Conservation (phyloP, 1,140 invertebrate species). For the Polyergus mexicanus region DNA sequence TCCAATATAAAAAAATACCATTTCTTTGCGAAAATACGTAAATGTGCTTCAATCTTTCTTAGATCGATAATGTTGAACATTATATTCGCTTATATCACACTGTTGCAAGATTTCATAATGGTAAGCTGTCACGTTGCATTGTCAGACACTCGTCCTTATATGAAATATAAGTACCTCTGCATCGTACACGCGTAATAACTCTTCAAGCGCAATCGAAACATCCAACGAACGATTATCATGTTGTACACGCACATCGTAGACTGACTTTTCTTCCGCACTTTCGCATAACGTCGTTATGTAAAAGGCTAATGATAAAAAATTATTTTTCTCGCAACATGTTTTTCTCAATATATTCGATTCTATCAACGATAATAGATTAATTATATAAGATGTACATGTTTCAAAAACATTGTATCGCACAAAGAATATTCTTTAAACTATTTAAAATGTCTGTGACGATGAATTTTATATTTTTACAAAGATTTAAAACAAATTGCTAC, state of each 20-base stretch:
- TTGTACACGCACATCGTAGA: conserved; percentile 14
- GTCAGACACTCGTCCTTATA: conserved; percentile 34
- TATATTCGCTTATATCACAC: not conserved
- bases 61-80: conserved; percentile 5
- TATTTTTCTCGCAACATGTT: conserved; percentile 44
- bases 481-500: not conserved
- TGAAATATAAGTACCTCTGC: conserved; percentile 48
- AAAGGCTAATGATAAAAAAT: conserved; percentile 35
- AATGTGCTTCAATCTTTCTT: not conserved
- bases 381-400: not conserved
- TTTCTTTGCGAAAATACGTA: not conserved
- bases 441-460: not conserved
- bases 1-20: too few species aligned
- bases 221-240: conserved; percentile 46
- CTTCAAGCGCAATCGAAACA: conserved; percentile 48
- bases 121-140: conserved; percentile 44
- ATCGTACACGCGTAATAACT: conserved; percentile 29
- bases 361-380: not conserved
- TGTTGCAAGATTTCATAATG: conserved; percentile 35
- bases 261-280: conserved; percentile 39
- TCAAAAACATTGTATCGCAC: conserved; percentile 19
- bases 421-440: not conserved
- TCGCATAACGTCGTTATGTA: conserved; percentile 35
- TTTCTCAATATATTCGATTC: not conserved
- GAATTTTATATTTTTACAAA: not conserved